phyloP scores from a whole-genome alignment of 92 coral and sea anemone species.

The Porites divaricata region DNA sequence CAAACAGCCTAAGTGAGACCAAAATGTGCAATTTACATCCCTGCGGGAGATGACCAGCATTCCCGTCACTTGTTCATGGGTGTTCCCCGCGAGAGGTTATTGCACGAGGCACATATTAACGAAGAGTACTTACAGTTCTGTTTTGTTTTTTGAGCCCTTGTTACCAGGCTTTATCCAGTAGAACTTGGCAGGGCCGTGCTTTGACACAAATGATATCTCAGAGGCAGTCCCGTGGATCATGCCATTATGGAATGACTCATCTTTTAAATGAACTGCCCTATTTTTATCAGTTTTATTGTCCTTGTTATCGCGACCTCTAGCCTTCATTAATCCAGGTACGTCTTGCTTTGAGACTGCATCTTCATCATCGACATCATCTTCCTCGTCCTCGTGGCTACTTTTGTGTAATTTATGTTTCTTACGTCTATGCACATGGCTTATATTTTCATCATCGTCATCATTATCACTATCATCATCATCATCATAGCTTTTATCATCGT shows the following conservation, averaged over 20 bases:
- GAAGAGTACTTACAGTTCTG: constrained; percentile 10
- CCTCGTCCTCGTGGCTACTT: not conserved
- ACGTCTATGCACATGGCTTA: constrained; percentile 4
- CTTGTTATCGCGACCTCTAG: not conserved
- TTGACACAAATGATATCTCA: constrained; percentile 35
- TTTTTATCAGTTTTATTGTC: not conserved
- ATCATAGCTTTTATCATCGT: not conserved
- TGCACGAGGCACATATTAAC: not conserved
- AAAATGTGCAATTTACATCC: too few species aligned
- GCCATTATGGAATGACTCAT: not conserved
- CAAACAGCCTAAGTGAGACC: too few species aligned
- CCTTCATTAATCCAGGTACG: not conserved
- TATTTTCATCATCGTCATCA: constrained; percentile 19
- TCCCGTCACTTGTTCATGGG: too few species aligned
- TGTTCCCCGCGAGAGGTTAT: too few species aligned
- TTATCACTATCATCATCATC: constrained; percentile 7
- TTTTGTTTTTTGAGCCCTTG: constrained; percentile 12
- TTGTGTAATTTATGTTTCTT: constrained; percentile 12
- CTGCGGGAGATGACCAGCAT: too few species aligned
- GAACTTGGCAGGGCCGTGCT: constrained; percentile 47
- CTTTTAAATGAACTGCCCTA: not conserved
- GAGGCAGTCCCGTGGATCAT: constrained; percentile 27
- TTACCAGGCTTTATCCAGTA: constrained; percentile 14
- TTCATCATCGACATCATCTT: constrained; percentile 14
- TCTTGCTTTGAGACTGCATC: constrained; percentile 17